Conservation (phyloP, 37 sponge, comb jelly and placozoan species). For the Crambe crambe region DNA sequence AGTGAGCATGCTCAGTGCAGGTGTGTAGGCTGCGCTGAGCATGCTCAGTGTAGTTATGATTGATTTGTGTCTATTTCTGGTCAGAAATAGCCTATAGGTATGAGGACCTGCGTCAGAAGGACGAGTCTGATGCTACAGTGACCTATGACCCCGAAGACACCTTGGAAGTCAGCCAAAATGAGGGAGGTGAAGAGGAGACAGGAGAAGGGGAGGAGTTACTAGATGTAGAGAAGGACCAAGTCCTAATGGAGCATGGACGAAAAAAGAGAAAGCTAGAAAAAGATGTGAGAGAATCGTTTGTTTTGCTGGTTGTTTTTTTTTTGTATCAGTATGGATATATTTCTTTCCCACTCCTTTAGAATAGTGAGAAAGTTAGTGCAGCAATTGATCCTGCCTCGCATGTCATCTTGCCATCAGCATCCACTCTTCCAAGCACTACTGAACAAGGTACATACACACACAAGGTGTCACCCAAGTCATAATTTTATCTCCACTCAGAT, state of each 20-base stretch:
- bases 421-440: not conserved
- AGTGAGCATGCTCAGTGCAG: not conserved
- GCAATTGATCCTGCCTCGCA: not conserved
- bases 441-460: no score
- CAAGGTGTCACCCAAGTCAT: no score
- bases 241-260: not conserved
- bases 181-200: not conserved
- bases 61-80: not conserved
- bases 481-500: no score
- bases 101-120: not conserved
- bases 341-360: not conserved
- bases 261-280: constrained; percentile 7
- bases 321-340: not conserved
- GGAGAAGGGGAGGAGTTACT: not conserved
- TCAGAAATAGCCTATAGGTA: constrained; percentile 27
- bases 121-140: not conserved
- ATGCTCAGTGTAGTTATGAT: not conserved
- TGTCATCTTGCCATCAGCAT: not conserved
- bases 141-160: not conserved
- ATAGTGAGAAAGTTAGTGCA: not conserved
- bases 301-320: not conserved
- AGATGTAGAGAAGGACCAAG: not conserved
- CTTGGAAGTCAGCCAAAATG: not conserved
- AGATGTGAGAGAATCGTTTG: not conserved
- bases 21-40: no score